phyloP scores from a whole-genome alignment of 2,888 invertebrate species.

The Eubasilissa splendida region DNA sequence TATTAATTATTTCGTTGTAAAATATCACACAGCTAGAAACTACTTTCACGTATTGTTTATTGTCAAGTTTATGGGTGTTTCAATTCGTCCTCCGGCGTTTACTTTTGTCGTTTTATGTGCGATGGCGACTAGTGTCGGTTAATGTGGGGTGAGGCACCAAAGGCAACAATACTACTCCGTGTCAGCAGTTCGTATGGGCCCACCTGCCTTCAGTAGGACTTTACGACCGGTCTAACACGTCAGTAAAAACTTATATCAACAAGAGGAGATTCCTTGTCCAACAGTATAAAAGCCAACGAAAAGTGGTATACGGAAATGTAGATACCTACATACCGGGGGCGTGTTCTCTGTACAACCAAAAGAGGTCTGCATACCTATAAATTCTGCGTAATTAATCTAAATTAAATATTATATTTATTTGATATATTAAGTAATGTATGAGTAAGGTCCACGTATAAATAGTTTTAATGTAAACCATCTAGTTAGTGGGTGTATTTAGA shows the following conservation, averaged over 20 bases:
- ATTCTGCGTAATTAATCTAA: too few relatives aligned
- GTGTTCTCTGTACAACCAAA: too few relatives aligned
- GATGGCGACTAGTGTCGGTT: neutral
- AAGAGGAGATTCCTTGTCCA: neutral
- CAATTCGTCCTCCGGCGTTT: constrained; percentile 11
- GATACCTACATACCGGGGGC: too few relatives aligned
- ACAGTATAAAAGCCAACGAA: constrained; percentile 3
- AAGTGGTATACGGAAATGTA: too few relatives aligned
- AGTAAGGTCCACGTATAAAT: too few relatives aligned
- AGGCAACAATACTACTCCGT: neutral
- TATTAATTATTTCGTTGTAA: neutral
- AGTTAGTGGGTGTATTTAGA: too few relatives aligned
- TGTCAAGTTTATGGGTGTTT: neutral
- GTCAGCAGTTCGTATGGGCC: constrained; percentile 26
- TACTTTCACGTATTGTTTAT: neutral
- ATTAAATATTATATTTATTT: too few relatives aligned
- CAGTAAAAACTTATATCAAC: constrained; percentile 28
- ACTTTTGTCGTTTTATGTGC: constrained; percentile 27
- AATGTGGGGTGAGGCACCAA: neutral
- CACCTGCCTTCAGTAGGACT: constrained; percentile 13
- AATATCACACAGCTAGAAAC: neutral
- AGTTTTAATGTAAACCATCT: too few relatives aligned
- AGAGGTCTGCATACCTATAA: too few relatives aligned
- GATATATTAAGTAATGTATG: too few relatives aligned
- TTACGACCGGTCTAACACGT: constrained; percentile 14